Base-by-base conservation (phyloP, 2,113 vertebrate genomes). In the Dasyurus viverrinus region DNA sequence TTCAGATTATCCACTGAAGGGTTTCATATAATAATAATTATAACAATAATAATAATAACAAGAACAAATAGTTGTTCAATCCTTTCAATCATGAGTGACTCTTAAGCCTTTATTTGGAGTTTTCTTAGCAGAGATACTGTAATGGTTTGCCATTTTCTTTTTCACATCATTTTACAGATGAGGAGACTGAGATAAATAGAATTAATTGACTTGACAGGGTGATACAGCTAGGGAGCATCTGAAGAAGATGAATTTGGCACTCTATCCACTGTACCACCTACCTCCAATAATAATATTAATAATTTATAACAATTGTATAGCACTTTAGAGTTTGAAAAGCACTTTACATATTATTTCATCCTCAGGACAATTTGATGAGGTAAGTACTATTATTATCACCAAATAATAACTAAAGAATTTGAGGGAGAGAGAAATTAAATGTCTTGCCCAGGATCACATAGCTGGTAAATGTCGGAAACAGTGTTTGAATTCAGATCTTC, bases 331-430 rank as follows among this genome's bases (percentile, higher is more conserved):
- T 19, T 84, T 84, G 19, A 42, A 84, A 84, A 42, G 19, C 36
- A 22, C 19, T 42, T 84, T 23, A 68, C 19, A n/a, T 68, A n/a
- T 68, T 68, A 68, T 68, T 68, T 36, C 60, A 68, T 68, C 60
- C 30, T 68, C 30, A 36, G n/a, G 60, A 53, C 68, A 54, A 92
- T 89, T 68, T 54, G 54, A 60, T 42, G 19, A 91, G 30, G 68
- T 94, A 26, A 84, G n/a, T 24, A 68, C 24, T 96, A 48, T 27
- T 48, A 25, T 47, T 93, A n/a, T 91, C 47, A 48, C 92, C 36
- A 91, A 96, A 92, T 92, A 48, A 84, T 5, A 54, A 36, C 36
- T 92, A 36, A 94, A 26, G 68, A 94, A 11, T 91, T 55, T 9
- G n/a, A 50, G 3, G 47, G 4, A 91, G 2, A 9, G 25, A 94